These are phyloP conservation scores for Caranx ignobilis DNA, from an alignment of 2,113 vertebrate genomes.

Conservation along the genomic window DNA sequence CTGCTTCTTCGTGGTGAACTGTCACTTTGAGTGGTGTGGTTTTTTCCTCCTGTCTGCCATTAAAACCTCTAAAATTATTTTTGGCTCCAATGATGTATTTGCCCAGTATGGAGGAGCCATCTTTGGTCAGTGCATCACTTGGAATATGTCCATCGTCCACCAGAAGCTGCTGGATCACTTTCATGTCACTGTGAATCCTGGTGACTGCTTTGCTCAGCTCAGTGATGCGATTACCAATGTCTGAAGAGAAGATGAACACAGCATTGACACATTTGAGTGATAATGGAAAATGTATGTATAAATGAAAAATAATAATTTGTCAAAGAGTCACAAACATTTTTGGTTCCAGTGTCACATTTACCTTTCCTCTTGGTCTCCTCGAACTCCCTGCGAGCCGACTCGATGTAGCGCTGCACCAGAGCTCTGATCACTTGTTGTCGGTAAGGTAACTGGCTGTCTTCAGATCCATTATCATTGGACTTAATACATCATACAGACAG, in stretches of 20 bases:
- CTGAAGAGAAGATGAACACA: constrained; percentile 64
- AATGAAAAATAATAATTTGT: no score
- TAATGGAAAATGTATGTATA: neutral
- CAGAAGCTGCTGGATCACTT: constrained; percentile 76
- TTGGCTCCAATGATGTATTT: constrained; percentile 88
- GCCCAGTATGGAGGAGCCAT: constrained; percentile 85
- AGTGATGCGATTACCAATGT: constrained; percentile 91
- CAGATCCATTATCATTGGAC: constrained; percentile 53
- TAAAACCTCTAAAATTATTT: constrained; percentile 88
- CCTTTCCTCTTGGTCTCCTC: constrained; percentile 91
- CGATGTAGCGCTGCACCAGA: constrained; percentile 91
- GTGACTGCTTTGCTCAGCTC: constrained; percentile 87
- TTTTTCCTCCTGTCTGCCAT: constrained; percentile 50
- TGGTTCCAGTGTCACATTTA: constrained; percentile 43
- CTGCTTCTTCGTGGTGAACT: constrained; percentile 62
- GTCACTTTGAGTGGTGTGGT: constrained; percentile 65
- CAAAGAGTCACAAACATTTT: no score
- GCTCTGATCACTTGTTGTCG: constrained; percentile 88
- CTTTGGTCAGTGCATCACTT: neutral
- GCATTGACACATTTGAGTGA: neutral
- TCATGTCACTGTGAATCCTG: constrained; percentile 86
- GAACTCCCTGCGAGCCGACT: constrained; percentile 89
- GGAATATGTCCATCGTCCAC: constrained; percentile 39
- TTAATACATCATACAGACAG: constrained; percentile 35
- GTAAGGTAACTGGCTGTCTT: constrained; percentile 81